phyloP scores from a whole-genome alignment of 2,888 invertebrate species.

The Aradus depressus region DNA sequence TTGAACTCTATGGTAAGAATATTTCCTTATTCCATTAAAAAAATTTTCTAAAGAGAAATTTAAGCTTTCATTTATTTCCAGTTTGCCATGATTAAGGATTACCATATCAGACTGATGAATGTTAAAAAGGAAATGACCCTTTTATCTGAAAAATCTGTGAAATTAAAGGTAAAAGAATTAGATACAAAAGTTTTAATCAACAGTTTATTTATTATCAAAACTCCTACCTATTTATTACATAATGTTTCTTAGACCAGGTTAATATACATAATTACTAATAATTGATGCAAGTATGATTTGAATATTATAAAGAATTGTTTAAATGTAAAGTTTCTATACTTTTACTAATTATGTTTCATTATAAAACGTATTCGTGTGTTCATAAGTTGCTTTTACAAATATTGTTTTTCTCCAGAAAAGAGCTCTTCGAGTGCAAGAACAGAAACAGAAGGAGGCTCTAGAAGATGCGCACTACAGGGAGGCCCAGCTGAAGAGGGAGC shows the following conservation, averaged over 20 bases:
- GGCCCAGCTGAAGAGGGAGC: conserved; percentile 24
- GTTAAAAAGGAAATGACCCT: conserved; percentile 23
- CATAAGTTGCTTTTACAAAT: too few relatives aligned
- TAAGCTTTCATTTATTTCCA: conserved; percentile 10
- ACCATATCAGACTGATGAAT: conserved; percentile 19
- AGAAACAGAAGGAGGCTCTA: conserved; percentile 23
- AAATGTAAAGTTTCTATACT: too few relatives aligned
- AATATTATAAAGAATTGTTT: too few relatives aligned
- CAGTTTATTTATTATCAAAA: too few relatives aligned
- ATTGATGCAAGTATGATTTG: too few relatives aligned
- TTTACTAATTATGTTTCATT: too few relatives aligned
- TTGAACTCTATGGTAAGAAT: conserved; percentile 18
- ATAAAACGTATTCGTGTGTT: too few relatives aligned
- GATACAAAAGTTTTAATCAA: too few relatives aligned
- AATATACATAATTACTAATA: too few relatives aligned
- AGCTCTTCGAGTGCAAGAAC: conserved; percentile 20
- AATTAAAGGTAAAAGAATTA: conserved; percentile 19
- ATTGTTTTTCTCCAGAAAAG: conserved; percentile 19
- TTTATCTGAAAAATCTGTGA: conserved; percentile 21
- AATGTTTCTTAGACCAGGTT: too few relatives aligned
- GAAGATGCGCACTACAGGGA: conserved; percentile 22
- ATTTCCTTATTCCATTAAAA: not conserved
- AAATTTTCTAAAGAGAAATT: conserved; percentile 1
- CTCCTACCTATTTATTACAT: too few relatives aligned
- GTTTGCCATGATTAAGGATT: conserved; percentile 22